A percentile compares a stretch with the other conserved stretches of the same genome.
Conservation (phyloP, 1,140 invertebrate genomes). For the Caenorhabditis briggsae region DNA sequence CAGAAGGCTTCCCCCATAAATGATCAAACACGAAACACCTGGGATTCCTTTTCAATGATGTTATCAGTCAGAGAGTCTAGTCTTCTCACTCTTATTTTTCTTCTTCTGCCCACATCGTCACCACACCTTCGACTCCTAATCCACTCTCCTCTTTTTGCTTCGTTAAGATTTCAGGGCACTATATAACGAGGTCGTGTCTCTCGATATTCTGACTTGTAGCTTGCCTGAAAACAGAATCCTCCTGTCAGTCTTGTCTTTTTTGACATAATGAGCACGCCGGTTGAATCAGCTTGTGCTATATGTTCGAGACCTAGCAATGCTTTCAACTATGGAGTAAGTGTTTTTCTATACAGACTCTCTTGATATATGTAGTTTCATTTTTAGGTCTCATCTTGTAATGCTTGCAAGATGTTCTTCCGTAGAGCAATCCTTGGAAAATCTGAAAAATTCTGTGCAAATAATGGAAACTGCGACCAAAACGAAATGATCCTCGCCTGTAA, state of each 20-base stretch:
- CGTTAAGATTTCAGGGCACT: neutral
- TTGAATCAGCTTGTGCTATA: neutral
- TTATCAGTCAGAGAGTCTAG: neutral
- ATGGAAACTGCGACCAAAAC: neutral
- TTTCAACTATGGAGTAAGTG: constrained; percentile 21
- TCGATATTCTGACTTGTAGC: neutral
- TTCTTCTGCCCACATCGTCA: neutral
- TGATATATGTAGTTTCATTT: neutral
- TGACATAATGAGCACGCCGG: neutral
- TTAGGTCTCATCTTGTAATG: constrained; percentile 34
- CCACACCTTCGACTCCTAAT: neutral
- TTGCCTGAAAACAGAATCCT: neutral
- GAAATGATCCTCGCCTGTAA: neutral
- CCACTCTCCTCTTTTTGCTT: neutral
- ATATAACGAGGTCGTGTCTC: neutral
- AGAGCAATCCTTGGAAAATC: constrained; percentile 35
- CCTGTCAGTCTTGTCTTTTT: neutral
- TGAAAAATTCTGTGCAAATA: constrained; percentile 13
- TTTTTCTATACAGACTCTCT: neutral
- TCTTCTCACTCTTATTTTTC: neutral
- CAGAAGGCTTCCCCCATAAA: neutral
- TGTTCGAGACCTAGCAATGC: constrained; percentile 6
- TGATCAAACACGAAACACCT: constrained; percentile 7
- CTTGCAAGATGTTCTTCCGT: constrained; percentile 40
- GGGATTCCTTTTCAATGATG: neutral